Evolutionary conservation across 2,888 invertebrate species (phyloP).

Genomic region (Syrista parreyssii): DNA sequence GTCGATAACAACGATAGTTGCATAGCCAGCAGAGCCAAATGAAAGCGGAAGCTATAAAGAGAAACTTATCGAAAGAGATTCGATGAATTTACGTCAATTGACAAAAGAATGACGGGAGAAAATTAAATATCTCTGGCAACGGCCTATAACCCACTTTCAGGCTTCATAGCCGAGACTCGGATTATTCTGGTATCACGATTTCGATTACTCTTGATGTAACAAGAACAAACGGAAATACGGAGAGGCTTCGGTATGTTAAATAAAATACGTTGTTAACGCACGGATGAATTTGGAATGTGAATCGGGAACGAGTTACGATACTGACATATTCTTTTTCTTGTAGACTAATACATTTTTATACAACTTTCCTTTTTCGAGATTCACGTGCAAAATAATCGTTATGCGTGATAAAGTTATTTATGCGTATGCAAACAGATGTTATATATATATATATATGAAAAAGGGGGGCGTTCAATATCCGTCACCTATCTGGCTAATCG

Average conservation of each 20-base stretch:
- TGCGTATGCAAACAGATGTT: not conserved
- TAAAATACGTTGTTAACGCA: not conserved
- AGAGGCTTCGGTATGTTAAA: not conserved
- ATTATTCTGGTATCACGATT: not conserved
- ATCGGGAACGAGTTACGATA: not conserved
- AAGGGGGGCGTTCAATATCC: not conserved
- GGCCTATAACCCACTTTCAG: not conserved
- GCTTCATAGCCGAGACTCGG: not conserved
- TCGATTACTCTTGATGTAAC: not conserved
- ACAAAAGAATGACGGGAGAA: not conserved
- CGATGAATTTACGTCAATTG: not conserved
- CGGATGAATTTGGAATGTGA: not conserved
- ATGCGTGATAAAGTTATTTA: not conserved
- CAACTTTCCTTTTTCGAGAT: not conserved
- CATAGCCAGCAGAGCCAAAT: not conserved
- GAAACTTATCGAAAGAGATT: not conserved
- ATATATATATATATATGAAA: not conserved
- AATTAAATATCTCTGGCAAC: too few species aligned
- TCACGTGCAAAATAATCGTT: not conserved
- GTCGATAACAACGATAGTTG: too few species aligned
- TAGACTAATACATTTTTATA: not conserved
- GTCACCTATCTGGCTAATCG: not conserved
- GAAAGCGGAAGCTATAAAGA: not conserved
- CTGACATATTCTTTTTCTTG: not conserved
- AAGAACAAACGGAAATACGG: not conserved